phyloP scores from a whole-genome alignment of 1,140 invertebrate species.

The Drosophila ercepeae region DNA sequence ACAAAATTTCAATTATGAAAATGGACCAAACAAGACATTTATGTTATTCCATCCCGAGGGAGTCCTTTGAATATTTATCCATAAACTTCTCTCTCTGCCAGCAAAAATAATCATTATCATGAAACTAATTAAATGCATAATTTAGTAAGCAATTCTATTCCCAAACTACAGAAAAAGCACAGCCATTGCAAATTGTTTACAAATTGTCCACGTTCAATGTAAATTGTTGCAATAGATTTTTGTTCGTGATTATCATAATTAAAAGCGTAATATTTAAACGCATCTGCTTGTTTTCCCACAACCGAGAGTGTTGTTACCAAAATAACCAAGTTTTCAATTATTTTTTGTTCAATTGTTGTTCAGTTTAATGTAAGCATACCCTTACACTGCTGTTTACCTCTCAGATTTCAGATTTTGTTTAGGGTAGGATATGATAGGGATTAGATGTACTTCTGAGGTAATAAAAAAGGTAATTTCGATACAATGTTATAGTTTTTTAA shows the following conservation, averaged over 20 bases:
- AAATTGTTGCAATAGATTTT: conserved; percentile 49
- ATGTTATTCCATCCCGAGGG: conserved; percentile 13
- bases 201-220: conserved; percentile 58
- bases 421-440: background rate
- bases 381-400: background rate
- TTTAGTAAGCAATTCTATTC: conserved; percentile 30
- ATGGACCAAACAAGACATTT: conserved; percentile 44
- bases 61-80: conserved; percentile 7
- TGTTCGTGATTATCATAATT: conserved; percentile 31
- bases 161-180: background rate
- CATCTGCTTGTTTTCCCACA: conserved; percentile 23
- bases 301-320: background rate
- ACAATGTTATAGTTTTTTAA: background rate
- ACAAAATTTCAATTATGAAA: conserved; percentile 72
- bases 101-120: conserved; percentile 15
- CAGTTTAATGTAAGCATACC: background rate
- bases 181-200: conserved; percentile 64
- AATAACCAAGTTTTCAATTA: background rate
- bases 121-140: conserved; percentile 47
- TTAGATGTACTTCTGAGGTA: no score
- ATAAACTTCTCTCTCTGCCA: conserved; percentile 1
- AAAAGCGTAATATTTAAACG: conserved; percentile 23
- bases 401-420: background rate
- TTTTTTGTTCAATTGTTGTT: background rate
- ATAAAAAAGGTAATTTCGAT: no score